Percentiles rank a stretch among this genome's conserved stretches.
phyloP scores from a whole-genome alignment of 2,113 vertebrate species.

The Oreochromis aureus region DNA sequence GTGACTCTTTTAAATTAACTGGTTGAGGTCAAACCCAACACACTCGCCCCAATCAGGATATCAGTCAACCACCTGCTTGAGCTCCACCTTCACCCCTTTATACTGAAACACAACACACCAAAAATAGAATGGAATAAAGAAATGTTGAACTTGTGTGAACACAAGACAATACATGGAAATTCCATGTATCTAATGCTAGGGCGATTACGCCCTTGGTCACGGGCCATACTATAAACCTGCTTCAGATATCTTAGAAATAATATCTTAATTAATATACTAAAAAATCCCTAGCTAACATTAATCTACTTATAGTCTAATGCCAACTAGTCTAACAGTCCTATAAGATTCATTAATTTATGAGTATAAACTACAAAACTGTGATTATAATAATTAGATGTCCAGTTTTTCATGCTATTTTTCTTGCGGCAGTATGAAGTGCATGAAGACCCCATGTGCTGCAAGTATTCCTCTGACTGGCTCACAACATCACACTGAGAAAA shows the following conservation, averaged over 20 bases:
- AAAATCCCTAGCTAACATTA: background rate
- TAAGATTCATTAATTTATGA: background rate
- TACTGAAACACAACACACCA: background rate
- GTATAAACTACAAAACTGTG: background rate
- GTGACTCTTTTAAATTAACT: background rate
- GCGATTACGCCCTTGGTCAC: background rate
- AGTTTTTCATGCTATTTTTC: background rate
- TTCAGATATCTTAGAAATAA: background rate
- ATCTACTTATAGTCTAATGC: background rate
- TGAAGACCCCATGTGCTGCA: background rate
- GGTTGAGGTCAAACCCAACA: background rate
- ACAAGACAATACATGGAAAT: background rate
- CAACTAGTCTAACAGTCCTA: background rate
- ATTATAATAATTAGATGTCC: background rate
- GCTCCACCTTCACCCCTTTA: background rate
- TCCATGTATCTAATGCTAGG: background rate
- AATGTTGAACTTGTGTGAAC: background rate
- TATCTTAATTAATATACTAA: background rate
- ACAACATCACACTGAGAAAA: background rate
- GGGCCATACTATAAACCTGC: background rate
- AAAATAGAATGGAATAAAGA: background rate
- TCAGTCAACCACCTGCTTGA: background rate
- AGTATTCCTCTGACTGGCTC: background rate
- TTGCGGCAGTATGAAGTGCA: background rate
- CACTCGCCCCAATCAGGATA: background rate